Base-by-base conservation (phyloP, 2,888 invertebrate species). In the Argyresthia goedartella region DNA sequence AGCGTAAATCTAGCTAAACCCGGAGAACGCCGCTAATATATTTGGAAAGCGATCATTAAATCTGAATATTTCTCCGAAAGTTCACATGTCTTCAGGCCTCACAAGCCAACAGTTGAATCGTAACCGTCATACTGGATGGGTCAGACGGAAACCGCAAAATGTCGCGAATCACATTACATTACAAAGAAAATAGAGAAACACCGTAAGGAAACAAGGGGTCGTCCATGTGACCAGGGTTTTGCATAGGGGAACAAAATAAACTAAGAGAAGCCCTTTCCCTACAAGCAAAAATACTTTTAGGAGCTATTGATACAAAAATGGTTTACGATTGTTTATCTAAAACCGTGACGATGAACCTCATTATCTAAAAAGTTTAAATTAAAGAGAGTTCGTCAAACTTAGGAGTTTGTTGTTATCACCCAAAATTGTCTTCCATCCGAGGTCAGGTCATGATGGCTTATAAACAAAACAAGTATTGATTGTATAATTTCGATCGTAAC, bases 121-220 rank as follows among this genome's bases (percentile, higher is more conserved):
- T 77, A 81, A 81, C 82, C 81, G 84, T 85, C 81, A 82, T 80
- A 84, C 82, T 69, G 67, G 70, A 71, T 63, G 79, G 66, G 69
- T 69, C 71, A 69, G 71, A 64, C 82, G 82, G 85, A 85, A 86
- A 85, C 85, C 85, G 84, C 85, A 85, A 84, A 81, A 85, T 81
- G 70, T 76, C 34, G 80, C 76, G 69, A 80, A 77, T 74, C 71
- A 65, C 64, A 64, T 74, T 69, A 71, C 72, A 74, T n/a, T n/a
- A n/a, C n/a, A 55, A 55, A 55, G 55, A 53, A 51, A 55, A 52
- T 49, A 52, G 54, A 52, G 54, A 45, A 41, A 42, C 49, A 51
- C 46, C 44, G 46, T 34, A 44, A 51, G 51, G 49, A 49, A 34
- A 14, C 36, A 35, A 36, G 44, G 49, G 42, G 25, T 33, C 54